These are phyloP conservation scores for Drosophila pandora DNA, from an alignment of 1,140 invertebrate genomes.

Conservation along the genomic window DNA sequence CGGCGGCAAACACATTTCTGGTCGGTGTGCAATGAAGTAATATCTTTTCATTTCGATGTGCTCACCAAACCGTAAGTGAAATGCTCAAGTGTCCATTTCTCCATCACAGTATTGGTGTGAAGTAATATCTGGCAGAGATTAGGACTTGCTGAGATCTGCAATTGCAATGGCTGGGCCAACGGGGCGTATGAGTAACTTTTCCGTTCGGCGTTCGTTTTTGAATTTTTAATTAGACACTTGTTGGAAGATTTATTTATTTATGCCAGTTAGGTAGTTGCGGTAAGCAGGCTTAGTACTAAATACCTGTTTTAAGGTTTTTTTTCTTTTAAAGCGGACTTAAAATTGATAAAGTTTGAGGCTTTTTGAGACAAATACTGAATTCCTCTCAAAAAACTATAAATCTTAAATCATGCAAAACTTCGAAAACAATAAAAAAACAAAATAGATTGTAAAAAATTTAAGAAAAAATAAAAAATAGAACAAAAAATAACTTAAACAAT, in stretches of 20 bases:
- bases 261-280: constrained; percentile 37
- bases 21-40: constrained; percentile 81
- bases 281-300: constrained; percentile 10
- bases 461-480: constrained; percentile 36
- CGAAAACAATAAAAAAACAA: constrained; percentile 7
- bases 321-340: neutral
- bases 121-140: constrained; percentile 66
- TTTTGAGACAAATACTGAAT: neutral
- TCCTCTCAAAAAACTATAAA: neutral
- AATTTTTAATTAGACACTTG: constrained; percentile 53
- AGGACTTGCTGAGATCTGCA: constrained; percentile 72
- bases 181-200: constrained; percentile 55
- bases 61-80: constrained; percentile 72
- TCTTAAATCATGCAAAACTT: constrained; percentile 4
- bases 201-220: neutral
- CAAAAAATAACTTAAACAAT: constrained; percentile 25
- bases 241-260: constrained; percentile 58
- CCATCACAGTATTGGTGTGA: constrained; percentile 25
- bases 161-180: constrained; percentile 11
- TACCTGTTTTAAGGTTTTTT: neutral
- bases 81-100: constrained; percentile 37
- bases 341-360: neutral
- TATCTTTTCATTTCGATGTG: constrained; percentile 65
- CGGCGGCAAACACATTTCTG: constrained; percentile 58
- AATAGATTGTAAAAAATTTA: constrained; percentile 26